phyloP scores from a whole-genome alignment of 2,888 invertebrate species.

The Orthonevra nobilis region DNA sequence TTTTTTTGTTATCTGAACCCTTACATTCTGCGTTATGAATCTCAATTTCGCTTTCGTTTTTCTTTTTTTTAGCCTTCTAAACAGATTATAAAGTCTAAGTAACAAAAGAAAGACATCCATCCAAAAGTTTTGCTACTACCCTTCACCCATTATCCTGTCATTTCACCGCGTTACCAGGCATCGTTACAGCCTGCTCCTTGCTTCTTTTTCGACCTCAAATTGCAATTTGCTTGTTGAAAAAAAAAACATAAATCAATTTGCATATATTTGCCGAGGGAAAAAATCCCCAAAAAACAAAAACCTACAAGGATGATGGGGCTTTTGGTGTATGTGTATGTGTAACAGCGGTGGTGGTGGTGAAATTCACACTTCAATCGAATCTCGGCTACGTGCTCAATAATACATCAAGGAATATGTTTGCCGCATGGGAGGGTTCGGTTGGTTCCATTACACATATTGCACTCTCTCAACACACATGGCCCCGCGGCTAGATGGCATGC shows the following conservation, averaged over 20 bases:
- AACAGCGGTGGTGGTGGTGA: no score
- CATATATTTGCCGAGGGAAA: slow-evolving; percentile 20
- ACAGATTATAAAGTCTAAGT: no score
- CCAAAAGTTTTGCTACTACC: no score
- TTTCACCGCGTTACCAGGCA: neutral
- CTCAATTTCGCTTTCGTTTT: no score
- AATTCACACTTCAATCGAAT: slow-evolving; percentile 47
- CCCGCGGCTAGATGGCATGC: no score
- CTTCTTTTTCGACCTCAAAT: neutral
- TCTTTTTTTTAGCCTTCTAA: no score
- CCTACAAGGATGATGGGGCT: neutral
- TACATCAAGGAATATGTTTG: slow-evolving; percentile 18
- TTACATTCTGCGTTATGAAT: no score
- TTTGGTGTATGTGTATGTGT: slow-evolving; percentile 23
- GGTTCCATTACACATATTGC: neutral
- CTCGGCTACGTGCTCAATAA: slow-evolving; percentile 22
- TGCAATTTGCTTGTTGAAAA: slow-evolving; percentile 34
- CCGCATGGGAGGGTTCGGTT: neutral
- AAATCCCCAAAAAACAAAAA: neutral
- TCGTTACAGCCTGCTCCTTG: neutral
- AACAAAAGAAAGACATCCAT: no score
- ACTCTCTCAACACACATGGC: neutral
- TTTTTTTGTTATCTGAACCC: no score
- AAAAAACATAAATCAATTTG: slow-evolving; percentile 49
- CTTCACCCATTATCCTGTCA: slow-evolving; percentile 30